Conservation (phyloP, 2,888 invertebrate species). For the Polydesmus complanatus region DNA sequence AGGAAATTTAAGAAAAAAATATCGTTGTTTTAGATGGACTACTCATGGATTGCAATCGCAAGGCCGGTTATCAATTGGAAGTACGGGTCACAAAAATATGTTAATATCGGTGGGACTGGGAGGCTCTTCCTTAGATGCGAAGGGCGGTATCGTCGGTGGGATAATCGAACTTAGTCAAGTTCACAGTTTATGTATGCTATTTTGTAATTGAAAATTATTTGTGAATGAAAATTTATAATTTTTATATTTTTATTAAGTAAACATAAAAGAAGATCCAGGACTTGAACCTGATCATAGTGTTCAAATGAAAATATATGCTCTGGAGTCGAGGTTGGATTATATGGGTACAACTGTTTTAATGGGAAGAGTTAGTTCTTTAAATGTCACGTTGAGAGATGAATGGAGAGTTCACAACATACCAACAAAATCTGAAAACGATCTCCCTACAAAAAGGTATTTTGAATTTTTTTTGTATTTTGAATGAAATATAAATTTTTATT, state of each 20-base stretch:
- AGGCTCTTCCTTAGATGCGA: conserved; percentile 83
- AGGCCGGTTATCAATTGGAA: conserved; percentile 82
- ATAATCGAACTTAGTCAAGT: conserved; percentile 80
- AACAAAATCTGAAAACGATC: conserved; percentile 25
- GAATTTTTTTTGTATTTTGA: background rate
- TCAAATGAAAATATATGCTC: conserved; percentile 62
- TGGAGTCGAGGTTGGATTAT: conserved; percentile 87
- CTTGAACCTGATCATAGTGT: conserved; percentile 77
- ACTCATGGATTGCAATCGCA: conserved; percentile 83
- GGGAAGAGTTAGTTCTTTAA: conserved; percentile 67
- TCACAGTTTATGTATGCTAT: conserved; percentile 56
- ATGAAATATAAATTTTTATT: background rate
- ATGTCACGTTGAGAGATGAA: conserved; percentile 68
- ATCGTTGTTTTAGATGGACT: conserved; percentile 56
- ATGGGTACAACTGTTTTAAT: conserved; percentile 95
- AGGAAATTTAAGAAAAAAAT: background rate
- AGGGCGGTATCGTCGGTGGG: conserved; percentile 95
- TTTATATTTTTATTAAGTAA: conserved; percentile 41
- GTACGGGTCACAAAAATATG: conserved; percentile 85
- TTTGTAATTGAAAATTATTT: background rate
- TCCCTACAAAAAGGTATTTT: conserved; percentile 47
- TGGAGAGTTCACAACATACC: conserved; percentile 53
- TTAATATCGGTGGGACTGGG: conserved; percentile 75
- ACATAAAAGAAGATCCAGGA: conserved; percentile 77
- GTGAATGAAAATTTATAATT: background rate